These are phyloP conservation scores for Alloplasta piceator DNA, from an alignment of 2,888 invertebrate species.

Conservation along the genomic window DNA sequence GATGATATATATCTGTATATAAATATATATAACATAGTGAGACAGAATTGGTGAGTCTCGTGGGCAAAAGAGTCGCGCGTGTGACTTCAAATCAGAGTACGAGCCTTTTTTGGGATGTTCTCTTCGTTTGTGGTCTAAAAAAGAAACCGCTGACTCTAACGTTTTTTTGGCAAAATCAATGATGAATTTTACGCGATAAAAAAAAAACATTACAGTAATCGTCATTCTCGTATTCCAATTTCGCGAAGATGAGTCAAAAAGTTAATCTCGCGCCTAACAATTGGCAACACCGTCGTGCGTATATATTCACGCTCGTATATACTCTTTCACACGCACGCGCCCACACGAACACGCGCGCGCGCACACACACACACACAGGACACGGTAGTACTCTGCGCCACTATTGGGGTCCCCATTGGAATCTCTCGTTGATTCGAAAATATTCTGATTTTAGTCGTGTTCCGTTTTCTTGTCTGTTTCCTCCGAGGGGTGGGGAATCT, in stretches of 20 bases:
- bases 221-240: slow-evolving; percentile 6
- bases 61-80: background rate
- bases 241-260: slow-evolving; percentile 9
- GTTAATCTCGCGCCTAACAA: slow-evolving; percentile 55
- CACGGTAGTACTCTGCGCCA: slow-evolving; percentile 35
- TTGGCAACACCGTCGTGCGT: slow-evolving; percentile 64
- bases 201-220: background rate
- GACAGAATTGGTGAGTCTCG: slow-evolving; percentile 2
- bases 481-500: slow-evolving; percentile 78
- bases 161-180: slow-evolving; percentile 14
- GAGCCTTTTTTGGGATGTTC: slow-evolving; percentile 47
- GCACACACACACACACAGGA: background rate
- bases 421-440: slow-evolving; percentile 76
- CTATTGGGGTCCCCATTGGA: slow-evolving; percentile 66
- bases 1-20: background rate
- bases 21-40: no score
- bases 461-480: slow-evolving; percentile 65
- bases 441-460: slow-evolving; percentile 79
- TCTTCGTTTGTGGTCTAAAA: slow-evolving; percentile 6
- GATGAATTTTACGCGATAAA: slow-evolving; percentile 5
- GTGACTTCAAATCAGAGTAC: slow-evolving; percentile 5
- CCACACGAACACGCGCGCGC: slow-evolving; percentile 6
- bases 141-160: background rate
- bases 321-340: slow-evolving; percentile 16
- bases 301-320: slow-evolving; percentile 20